Conservation (phyloP, 2,888 invertebrate genomes). For the Agonopterix alstromeriana region DNA sequence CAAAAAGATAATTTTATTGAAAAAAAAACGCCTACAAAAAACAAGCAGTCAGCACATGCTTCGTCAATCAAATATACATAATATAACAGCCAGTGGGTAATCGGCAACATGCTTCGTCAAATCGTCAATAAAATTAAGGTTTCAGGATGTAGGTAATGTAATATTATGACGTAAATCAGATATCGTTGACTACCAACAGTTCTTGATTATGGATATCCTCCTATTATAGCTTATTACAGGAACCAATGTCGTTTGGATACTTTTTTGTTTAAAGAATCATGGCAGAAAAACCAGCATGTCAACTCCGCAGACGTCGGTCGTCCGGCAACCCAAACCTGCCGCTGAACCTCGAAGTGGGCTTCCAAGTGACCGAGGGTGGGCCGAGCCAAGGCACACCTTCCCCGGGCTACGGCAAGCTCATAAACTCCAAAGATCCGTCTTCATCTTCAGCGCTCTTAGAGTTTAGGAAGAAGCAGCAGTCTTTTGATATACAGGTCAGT, state of each 20-base stretch:
- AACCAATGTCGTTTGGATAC: background rate
- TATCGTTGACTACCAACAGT: too few relatives aligned
- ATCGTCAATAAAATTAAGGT: too few relatives aligned
- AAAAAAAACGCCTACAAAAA: too few relatives aligned
- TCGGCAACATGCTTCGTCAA: too few relatives aligned
- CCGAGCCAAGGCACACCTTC: constrained; percentile 59
- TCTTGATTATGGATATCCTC: too few relatives aligned
- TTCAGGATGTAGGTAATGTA: too few relatives aligned
- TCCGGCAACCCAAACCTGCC: constrained; percentile 52
- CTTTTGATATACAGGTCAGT: constrained; percentile 65
- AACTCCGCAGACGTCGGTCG: constrained; percentile 54
- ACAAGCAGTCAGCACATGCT: too few relatives aligned
- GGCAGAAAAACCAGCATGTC: constrained; percentile 51
- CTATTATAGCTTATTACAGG: too few relatives aligned
- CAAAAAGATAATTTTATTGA: too few relatives aligned
- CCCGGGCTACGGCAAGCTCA: constrained; percentile 47
- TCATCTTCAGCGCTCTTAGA: constrained; percentile 50
- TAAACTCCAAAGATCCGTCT: constrained; percentile 28
- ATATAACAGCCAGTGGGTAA: too few relatives aligned
- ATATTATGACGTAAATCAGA: too few relatives aligned
- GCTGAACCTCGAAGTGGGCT: constrained; percentile 53
- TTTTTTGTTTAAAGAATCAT: constrained; percentile 16
- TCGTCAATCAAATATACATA: too few relatives aligned
- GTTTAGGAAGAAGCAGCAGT: constrained; percentile 68
- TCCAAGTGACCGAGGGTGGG: constrained; percentile 49